Evolutionary conservation across 1,140 invertebrate species (phyloP).

Genomic region (Drosophila neocordata): DNA sequence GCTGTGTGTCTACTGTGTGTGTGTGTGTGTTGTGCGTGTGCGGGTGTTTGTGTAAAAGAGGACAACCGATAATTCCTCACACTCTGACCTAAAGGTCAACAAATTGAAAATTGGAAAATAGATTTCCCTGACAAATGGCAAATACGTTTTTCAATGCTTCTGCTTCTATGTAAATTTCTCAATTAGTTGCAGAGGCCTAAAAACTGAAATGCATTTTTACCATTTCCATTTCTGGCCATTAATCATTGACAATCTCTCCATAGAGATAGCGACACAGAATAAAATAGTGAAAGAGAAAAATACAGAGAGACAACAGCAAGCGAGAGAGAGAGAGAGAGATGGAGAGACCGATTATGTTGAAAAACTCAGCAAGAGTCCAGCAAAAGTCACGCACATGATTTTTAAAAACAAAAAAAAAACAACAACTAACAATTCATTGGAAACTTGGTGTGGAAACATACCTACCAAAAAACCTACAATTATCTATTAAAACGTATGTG

Average conservation of each 20-base stretch:
- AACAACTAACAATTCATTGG: background rate
- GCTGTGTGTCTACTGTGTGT: background rate
- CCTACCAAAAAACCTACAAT: background rate
- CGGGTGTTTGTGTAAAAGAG: too few relatives aligned
- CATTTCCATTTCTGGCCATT: slow-evolving; percentile 35
- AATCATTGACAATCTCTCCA: slow-evolving; percentile 50
- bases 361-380: slow-evolving; percentile 52
- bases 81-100: slow-evolving; percentile 2
- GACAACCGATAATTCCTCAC: slow-evolving; percentile 1
- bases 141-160: slow-evolving; percentile 4
- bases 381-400: slow-evolving; percentile 17
- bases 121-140: slow-evolving; percentile 7
- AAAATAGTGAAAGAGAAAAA: background rate
- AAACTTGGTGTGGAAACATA: background rate
- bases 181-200: slow-evolving; percentile 46
- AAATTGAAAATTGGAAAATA: slow-evolving; percentile 9
- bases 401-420: background rate
- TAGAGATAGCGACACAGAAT: slow-evolving; percentile 16
- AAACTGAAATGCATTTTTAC: slow-evolving; percentile 39
- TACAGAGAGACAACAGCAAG: background rate
- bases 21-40: background rate
- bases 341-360: slow-evolving; percentile 6
- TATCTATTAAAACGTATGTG: background rate
- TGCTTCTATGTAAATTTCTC: slow-evolving; percentile 50
- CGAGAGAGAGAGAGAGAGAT: too few relatives aligned